Conservation (phyloP, 2,888 invertebrate genomes). For the Cheilosia grossa region DNA sequence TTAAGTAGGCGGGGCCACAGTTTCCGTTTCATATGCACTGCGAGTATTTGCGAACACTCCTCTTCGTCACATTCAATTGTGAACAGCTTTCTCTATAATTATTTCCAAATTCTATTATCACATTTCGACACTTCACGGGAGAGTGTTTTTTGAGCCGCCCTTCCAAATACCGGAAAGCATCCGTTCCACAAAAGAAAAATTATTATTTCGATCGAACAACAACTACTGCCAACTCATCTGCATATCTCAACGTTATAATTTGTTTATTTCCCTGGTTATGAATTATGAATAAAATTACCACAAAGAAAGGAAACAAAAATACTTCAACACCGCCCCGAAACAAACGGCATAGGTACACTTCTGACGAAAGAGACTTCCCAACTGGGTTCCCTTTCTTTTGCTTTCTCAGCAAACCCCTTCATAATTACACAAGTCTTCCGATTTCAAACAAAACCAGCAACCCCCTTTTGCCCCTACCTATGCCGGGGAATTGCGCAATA, state of each 20-base stretch:
- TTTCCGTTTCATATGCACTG: no score
- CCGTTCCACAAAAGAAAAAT: slow-evolving; percentile 2
- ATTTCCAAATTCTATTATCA: not conserved
- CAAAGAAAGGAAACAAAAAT: slow-evolving; percentile 5
- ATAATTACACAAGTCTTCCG: slow-evolving; percentile 18
- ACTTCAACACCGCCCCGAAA: slow-evolving; percentile 13
- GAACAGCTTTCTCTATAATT: not conserved
- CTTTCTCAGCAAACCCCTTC: slow-evolving; percentile 9
- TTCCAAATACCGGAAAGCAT: slow-evolving; percentile 19
- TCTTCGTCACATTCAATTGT: not conserved
- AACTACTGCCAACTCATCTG: slow-evolving; percentile 15
- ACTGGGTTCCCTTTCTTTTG: slow-evolving; percentile 37
- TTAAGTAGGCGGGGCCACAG: no score
- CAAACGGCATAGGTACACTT: not conserved
- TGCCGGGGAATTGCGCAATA: slow-evolving; percentile 44
- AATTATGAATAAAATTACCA: slow-evolving; percentile 53
- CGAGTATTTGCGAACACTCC: not conserved
- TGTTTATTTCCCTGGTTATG: slow-evolving; percentile 48
- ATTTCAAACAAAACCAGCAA: not conserved
- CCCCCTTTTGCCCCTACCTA: not conserved
- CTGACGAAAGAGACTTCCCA: slow-evolving; percentile 50
- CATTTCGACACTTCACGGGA: not conserved
- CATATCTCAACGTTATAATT: slow-evolving; percentile 23
- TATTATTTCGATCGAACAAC: slow-evolving; percentile 9
- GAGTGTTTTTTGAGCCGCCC: not conserved